Percentiles rank a stretch among this genome's conserved stretches.
phyloP scores from a whole-genome alignment of 2,113 vertebrate species.

The Bombycilla garrulus region DNA sequence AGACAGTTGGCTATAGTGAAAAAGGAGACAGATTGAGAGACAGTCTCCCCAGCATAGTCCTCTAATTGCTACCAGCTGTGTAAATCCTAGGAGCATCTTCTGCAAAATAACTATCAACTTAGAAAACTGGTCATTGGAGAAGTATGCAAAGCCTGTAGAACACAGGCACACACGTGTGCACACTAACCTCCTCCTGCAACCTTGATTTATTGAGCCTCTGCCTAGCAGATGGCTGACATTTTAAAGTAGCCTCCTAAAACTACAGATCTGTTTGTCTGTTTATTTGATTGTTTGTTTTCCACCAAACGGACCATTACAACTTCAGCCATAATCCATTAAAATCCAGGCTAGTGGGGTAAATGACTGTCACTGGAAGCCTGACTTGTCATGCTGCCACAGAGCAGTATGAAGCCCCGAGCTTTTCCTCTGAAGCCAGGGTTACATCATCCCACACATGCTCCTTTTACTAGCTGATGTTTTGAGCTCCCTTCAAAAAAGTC shows the following conservation, averaged over 20 bases:
- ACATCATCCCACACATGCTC: slow-evolving; percentile 35
- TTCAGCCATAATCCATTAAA: neutral
- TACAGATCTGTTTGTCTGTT: neutral
- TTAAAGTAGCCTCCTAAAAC: slow-evolving; percentile 28
- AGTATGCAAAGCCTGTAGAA: slow-evolving; percentile 66
- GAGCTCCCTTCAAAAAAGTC: neutral
- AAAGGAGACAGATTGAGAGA: neutral
- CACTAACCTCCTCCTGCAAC: slow-evolving; percentile 2
- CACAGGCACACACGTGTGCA: neutral
- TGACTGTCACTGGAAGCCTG: neutral
- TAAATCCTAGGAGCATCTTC: slow-evolving; percentile 69
- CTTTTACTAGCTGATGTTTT: neutral
- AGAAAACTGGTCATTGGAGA: slow-evolving; percentile 70
- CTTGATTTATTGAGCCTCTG: slow-evolving; percentile 63
- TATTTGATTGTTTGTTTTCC: neutral
- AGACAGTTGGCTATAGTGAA: neutral
- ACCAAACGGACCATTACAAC: neutral
- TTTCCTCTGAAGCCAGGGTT: neutral
- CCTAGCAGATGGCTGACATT: slow-evolving; percentile 63
- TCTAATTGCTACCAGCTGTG: slow-evolving; percentile 70
- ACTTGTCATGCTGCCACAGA: neutral
- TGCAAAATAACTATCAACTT: slow-evolving; percentile 66
- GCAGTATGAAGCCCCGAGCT: neutral
- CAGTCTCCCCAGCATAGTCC: slow-evolving; percentile 3
- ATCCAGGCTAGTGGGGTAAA: neutral